phyloP scores from a whole-genome alignment of 1,140 invertebrate genomes.

The Pteromalus puparum region DNA sequence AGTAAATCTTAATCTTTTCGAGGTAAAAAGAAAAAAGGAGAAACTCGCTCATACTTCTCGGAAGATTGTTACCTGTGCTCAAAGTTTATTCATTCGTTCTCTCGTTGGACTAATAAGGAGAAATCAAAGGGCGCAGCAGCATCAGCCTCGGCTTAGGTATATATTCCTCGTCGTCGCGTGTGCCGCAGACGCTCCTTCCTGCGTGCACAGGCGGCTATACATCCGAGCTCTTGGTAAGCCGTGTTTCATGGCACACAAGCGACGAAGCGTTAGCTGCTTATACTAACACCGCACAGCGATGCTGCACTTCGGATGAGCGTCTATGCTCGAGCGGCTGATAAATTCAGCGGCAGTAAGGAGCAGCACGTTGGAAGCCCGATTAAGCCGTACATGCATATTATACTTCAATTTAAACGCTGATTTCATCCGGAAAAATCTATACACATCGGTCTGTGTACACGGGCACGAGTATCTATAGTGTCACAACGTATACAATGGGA shows the following conservation, averaged over 20 bases:
- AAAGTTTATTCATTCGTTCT: background rate
- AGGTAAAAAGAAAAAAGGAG: constrained; percentile 4
- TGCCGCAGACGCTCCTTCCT: background rate
- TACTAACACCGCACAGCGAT: background rate
- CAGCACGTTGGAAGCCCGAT: too few relatives aligned
- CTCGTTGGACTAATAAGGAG: background rate
- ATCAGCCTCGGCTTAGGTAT: background rate
- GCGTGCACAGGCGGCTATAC: background rate
- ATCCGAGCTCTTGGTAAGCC: background rate
- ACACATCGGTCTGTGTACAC: background rate
- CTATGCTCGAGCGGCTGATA: background rate
- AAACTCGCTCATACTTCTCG: background rate
- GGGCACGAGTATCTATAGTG: too few relatives aligned
- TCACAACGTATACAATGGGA: background rate
- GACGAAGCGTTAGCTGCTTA: background rate
- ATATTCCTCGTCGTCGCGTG: background rate
- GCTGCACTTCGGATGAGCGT: too few relatives aligned
- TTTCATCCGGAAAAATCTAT: background rate
- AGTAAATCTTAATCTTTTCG: constrained; percentile 27
- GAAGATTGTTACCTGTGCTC: background rate
- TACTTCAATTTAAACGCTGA: background rate
- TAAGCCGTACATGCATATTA: background rate
- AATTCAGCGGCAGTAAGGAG: background rate
- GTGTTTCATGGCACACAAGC: background rate
- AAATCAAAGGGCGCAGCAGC: background rate